phyloP scores from a whole-genome alignment of 2,797 vertebrate genomes.

The Pelodytes ibericus region DNA sequence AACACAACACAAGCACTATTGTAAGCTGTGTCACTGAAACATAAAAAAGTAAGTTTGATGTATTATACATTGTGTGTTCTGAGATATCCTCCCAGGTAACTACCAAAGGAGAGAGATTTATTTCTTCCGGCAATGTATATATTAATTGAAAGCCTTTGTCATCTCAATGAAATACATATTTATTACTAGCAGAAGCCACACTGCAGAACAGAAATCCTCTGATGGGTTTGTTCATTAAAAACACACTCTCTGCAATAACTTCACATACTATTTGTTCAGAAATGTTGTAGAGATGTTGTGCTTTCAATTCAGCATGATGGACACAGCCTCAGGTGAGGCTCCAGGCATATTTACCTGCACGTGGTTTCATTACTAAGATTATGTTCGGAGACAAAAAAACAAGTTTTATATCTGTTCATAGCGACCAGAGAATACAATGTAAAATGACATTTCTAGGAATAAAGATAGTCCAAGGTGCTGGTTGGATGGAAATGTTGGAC shows the following conservation, averaged over 20 bases:
- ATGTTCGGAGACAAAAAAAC: too few relatives aligned
- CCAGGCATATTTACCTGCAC: background rate
- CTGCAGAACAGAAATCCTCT: background rate
- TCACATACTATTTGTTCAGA: constrained; percentile 8
- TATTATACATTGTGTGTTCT: constrained; percentile 41
- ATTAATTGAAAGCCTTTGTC: constrained; percentile 49
- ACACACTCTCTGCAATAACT: constrained; percentile 6
- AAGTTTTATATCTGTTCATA: too few relatives aligned
- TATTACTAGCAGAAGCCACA: constrained; percentile 12
- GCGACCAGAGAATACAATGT: too few relatives aligned
- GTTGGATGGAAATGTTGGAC: too few relatives aligned
- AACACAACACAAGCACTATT: background rate
- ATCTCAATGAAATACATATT: constrained; percentile 40
- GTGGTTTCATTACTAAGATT: too few relatives aligned
- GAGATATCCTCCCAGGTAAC: constrained; percentile 19
- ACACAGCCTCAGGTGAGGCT: background rate
- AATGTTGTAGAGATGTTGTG: constrained; percentile 1
- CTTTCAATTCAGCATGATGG: background rate
- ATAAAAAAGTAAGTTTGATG: constrained; percentile 27
- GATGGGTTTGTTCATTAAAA: constrained; percentile 8
- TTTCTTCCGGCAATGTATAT: constrained; percentile 34
- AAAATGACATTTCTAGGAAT: too few relatives aligned
- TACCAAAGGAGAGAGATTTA: constrained; percentile 24
- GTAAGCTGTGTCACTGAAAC: background rate
- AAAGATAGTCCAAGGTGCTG: too few relatives aligned